These are phyloP conservation scores for Ciconia stormi DNA, from an alignment of 2,113 vertebrate genomes.

Conservation along the genomic window DNA sequence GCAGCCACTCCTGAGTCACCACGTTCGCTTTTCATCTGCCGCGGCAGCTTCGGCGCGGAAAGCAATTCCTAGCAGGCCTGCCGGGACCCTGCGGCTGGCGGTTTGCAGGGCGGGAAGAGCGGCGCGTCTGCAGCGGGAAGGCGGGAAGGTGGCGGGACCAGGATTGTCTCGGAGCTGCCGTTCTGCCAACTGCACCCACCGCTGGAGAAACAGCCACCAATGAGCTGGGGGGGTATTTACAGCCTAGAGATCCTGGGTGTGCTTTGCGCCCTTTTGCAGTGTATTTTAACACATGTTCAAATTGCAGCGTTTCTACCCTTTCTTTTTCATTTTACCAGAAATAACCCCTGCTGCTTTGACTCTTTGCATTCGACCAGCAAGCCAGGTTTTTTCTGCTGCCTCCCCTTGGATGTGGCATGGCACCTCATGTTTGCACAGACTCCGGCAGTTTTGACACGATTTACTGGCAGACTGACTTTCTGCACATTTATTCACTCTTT, in stretches of 20 bases:
- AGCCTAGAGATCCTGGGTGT: accelerated
- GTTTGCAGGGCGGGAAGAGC: not conserved
- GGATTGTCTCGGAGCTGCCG: not conserved
- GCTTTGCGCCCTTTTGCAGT: not conserved
- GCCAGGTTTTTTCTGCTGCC: not conserved
- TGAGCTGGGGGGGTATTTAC: accelerated
- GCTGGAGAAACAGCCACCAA: not conserved
- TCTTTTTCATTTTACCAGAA: not conserved
- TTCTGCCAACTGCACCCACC: accelerated
- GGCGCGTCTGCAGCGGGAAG: not conserved
- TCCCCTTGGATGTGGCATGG: not conserved
- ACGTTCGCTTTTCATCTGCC: accelerated
- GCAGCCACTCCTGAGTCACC: not conserved
- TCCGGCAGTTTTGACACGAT: not conserved
- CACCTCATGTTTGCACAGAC: not conserved
- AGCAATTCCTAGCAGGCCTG: too few species aligned
- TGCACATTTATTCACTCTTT: not conserved
- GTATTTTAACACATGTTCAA: accelerated
- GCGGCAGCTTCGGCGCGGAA: not conserved
- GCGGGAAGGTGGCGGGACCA: not conserved
- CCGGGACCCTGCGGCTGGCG: not conserved
- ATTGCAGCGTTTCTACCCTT: accelerated
- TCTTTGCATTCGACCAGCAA: not conserved
- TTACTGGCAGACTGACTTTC: not conserved
- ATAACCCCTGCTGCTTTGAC: not conserved